phyloP scores from a whole-genome alignment of 2,113 vertebrate genomes.

The Suncus etruscus region DNA sequence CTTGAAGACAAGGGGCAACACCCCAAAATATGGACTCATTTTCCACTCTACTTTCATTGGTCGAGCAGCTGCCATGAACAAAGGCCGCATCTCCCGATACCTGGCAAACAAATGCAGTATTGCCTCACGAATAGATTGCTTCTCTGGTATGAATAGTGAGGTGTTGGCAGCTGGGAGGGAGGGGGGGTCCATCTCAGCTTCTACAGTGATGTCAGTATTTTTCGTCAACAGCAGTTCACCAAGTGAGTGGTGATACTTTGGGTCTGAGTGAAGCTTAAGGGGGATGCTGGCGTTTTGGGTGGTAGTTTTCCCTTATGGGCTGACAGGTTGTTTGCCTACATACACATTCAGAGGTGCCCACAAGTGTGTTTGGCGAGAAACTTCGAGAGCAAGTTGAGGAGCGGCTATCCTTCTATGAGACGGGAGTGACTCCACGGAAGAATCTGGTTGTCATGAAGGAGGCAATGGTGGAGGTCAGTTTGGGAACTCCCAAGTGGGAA shows the following conservation, averaged over 20 bases:
- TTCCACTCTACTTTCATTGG: slow-evolving; percentile 99
- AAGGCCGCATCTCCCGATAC: slow-evolving; percentile 98
- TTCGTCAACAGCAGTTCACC: slow-evolving; percentile 98
- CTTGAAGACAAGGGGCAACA: slow-evolving; percentile 96
- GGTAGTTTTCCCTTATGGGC: background rate
- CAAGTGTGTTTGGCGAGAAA: slow-evolving; percentile 95
- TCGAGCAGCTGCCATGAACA: slow-evolving; percentile 97
- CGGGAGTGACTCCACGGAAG: slow-evolving; percentile 93
- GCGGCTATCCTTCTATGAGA: slow-evolving; percentile 95
- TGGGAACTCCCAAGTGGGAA: rapidly evolving
- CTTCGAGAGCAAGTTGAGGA: slow-evolving; percentile 96
- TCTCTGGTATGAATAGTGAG: slow-evolving; percentile 91
- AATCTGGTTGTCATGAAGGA: slow-evolving; percentile 98
- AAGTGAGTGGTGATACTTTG: slow-evolving; percentile 91
- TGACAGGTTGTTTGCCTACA: slow-evolving; percentile 50
- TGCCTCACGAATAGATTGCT: slow-evolving; percentile 97
- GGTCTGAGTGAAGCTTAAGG: slow-evolving; percentile 91
- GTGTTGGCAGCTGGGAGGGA: background rate
- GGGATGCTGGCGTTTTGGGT: background rate
- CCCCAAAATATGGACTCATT: slow-evolving; percentile 97
- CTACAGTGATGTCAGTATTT: slow-evolving; percentile 96
- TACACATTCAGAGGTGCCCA: slow-evolving; percentile 91
- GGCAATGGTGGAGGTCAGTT: slow-evolving; percentile 91
- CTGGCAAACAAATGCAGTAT: slow-evolving; percentile 99
- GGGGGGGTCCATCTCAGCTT: slow-evolving; percentile 33